A percentile compares a stretch with the other conserved stretches of the same genome.
Evolutionary conservation across 2,797 vertebrate species (phyloP).

Genomic region (Sebastiscus tertius): DNA sequence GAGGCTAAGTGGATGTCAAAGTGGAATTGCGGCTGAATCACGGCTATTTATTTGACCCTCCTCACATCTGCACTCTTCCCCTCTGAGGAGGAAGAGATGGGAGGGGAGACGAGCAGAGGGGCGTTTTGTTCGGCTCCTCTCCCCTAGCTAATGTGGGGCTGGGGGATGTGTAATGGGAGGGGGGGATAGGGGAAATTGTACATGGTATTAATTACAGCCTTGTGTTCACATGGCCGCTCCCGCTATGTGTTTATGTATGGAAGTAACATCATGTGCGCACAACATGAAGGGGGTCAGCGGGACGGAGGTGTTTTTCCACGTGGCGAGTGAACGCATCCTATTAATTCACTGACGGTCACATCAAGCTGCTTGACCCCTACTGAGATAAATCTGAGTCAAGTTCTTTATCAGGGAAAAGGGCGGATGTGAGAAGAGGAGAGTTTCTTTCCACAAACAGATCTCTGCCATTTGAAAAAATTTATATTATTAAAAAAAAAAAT

Average conservation of each 20-base stretch:
- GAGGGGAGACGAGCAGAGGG: slow-evolving; percentile 50
- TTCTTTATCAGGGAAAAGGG: background rate
- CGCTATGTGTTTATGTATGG: slow-evolving; percentile 71
- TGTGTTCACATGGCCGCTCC: slow-evolving; percentile 66
- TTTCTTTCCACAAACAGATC: background rate
- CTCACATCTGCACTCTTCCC: slow-evolving; percentile 79
- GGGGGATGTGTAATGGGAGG: slow-evolving; percentile 14
- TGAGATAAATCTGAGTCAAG: slow-evolving; percentile 1
- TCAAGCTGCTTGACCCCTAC: background rate
- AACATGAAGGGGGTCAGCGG: slow-evolving; percentile 55
- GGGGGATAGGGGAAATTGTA: slow-evolving; percentile 48
- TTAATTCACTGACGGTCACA: slow-evolving; percentile 29
- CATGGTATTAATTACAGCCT: slow-evolving; percentile 79
- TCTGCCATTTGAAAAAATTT: background rate
- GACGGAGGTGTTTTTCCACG: slow-evolving; percentile 64
- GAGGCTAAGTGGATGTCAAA: slow-evolving; percentile 81
- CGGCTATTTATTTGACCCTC: slow-evolving; percentile 81
- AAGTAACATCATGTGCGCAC: slow-evolving; percentile 69
- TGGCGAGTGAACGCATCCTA: slow-evolving; percentile 28
- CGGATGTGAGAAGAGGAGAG: background rate
- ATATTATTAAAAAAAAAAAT: background rate
- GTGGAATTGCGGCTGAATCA: slow-evolving; percentile 78
- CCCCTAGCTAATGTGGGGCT: slow-evolving; percentile 53
- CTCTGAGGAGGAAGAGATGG: slow-evolving; percentile 56
- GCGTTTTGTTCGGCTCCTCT: slow-evolving; percentile 59